Base-by-base conservation (phyloP, 1,140 invertebrate genomes). In the Halesus radiatus region DNA sequence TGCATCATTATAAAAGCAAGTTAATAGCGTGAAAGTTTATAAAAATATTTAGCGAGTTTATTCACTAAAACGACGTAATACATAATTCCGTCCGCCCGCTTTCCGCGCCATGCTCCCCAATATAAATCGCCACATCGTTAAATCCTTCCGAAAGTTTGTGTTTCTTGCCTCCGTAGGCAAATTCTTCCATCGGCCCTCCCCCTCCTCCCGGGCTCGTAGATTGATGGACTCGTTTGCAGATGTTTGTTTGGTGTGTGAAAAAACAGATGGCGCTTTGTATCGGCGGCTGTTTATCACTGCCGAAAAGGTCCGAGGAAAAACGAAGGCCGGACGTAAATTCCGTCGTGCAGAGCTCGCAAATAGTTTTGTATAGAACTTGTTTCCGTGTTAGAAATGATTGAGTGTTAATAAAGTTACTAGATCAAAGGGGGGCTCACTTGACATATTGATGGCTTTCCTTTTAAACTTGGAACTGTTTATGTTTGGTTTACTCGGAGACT, bases 161-260 rank as follows among this genome's bases (percentile, higher is more conserved):
- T 29, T 75, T 75, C 52, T 75, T 58, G 26, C 58, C 56, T 56
- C 50, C 26, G 68, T 79, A 79, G 60, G 82, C 82, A 83, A 83
- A 83, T 83, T 79, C 79, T 75, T 76, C 79, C 56, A 76, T 79
- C 76, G 68, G 73, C 73, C 79, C 74, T 80, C 76, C 79, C 70
- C 72, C 80, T n/a, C 54, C 56, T 72, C 78, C 81, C 53, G 53
- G 22, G 66, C 79, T 32, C 79, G 20, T 75, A 81, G 82, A 83
- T 83, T 83, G 82, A 83, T 83, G 79, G 82, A 79, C 76, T 81
- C 79, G 79, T 81, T 81, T 75, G 68, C 52, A 77, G 76, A 81
- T 81, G 76, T 78, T 83, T 83, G 79, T 75, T 68, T 79, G 52
- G 32, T 78, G 70, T 64, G 77, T 68, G 70, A 80, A 80, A 79